A percentile compares a stretch with the other conserved stretches of the same genome.
phyloP scores from a whole-genome alignment of 1,140 invertebrate species.

The Eulimnadia texana region DNA sequence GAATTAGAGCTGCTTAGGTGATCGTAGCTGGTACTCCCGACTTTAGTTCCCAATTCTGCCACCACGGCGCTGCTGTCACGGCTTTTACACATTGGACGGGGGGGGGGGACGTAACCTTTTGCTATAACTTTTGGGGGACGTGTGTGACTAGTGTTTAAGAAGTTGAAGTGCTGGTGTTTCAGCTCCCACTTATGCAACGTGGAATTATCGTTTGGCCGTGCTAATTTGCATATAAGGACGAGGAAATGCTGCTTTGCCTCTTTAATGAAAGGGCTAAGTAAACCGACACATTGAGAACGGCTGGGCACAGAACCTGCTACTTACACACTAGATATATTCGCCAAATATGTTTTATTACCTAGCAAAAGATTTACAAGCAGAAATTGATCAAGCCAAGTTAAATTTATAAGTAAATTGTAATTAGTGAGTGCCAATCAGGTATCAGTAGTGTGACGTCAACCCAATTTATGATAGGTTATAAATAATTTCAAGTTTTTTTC shows the following conservation, averaged over 20 bases:
- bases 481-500: background rate
- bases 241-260: background rate
- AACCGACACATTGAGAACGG: background rate
- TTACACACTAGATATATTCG: too few relatives aligned
- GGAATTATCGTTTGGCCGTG: background rate
- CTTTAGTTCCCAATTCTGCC: too few relatives aligned
- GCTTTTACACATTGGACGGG: too few relatives aligned
- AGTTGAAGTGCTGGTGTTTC: background rate
- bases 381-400: too few relatives aligned
- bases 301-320: too few relatives aligned
- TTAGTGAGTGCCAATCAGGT: background rate
- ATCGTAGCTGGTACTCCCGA: too few relatives aligned
- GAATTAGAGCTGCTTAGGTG: too few relatives aligned
- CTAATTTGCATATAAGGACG: background rate
- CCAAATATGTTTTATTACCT: too few relatives aligned
- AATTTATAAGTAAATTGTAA: background rate
- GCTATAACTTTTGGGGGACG: too few relatives aligned
- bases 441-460: background rate
- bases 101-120: too few relatives aligned
- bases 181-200: background rate
- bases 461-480: background rate
- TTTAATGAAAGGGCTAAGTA: background rate
- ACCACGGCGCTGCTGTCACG: too few relatives aligned
- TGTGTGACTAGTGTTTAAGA: background rate
- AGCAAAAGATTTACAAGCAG: too few relatives aligned